phyloP scores from a whole-genome alignment of 2,888 invertebrate genomes.

The Erpobdella octoculata region DNA sequence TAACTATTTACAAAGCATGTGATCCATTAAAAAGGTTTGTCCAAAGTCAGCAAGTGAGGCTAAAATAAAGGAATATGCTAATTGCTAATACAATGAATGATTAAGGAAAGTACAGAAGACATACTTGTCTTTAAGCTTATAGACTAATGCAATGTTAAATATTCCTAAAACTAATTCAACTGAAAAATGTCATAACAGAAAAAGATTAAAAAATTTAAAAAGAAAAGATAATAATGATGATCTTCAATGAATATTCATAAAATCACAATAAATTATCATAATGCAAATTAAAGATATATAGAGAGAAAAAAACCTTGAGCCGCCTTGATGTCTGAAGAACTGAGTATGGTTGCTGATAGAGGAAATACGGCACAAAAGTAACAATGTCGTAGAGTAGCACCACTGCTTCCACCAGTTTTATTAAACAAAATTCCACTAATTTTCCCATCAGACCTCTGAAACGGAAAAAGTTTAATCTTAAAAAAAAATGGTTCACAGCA shows the following conservation, averaged over 20 bases:
- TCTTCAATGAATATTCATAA: background rate
- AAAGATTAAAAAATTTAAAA: background rate
- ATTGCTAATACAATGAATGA: no score
- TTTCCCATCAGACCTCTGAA: slow-evolving; percentile 16
- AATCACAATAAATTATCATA: background rate
- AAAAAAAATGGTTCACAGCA: no score
- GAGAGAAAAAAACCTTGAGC: slow-evolving; percentile 42
- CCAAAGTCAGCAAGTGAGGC: no score
- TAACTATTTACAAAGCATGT: no score
- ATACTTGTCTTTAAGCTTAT: no score
- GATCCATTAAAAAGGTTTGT: no score
- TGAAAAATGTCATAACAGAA: background rate
- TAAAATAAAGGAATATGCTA: no score
- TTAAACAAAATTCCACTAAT: background rate
- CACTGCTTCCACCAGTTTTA: slow-evolving; percentile 43
- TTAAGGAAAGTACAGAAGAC: no score
- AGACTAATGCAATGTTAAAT: no score
- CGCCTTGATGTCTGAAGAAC: slow-evolving; percentile 40
- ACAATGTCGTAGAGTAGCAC: slow-evolving; percentile 76
- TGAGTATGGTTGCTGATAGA: slow-evolving; percentile 62
- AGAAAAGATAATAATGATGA: background rate
- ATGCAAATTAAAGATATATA: background rate
- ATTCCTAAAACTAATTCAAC: no score
- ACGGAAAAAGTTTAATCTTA: background rate
- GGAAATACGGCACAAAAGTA: slow-evolving; percentile 79